Evolutionary conservation across 2,113 vertebrate species (phyloP).

Genomic region (Heptranchias perlo): DNA sequence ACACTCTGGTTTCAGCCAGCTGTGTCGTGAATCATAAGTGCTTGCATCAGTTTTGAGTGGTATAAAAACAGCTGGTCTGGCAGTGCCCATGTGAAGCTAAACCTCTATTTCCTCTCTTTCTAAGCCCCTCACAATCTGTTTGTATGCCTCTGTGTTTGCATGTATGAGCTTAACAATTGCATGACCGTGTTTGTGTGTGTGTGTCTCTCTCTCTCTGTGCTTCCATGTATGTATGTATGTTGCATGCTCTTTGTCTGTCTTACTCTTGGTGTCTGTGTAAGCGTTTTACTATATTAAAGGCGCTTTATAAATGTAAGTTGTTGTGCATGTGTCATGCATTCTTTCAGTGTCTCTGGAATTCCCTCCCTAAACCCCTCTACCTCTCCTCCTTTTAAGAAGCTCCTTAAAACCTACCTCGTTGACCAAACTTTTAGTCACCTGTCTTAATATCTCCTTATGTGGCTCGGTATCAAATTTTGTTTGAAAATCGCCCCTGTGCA

Average conservation of each 20-base stretch:
- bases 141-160: too few species aligned
- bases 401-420: too few species aligned
- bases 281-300: too few species aligned
- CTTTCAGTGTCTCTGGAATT: not conserved
- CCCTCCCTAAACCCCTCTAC: too few species aligned
- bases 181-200: not conserved
- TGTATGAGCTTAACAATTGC: not conserved
- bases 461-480: too few species aligned
- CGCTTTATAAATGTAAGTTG: too few species aligned
- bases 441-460: too few species aligned
- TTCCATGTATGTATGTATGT: too few species aligned
- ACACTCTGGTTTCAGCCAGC: not conserved
- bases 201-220: not conserved
- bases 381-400: too few species aligned
- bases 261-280: not conserved
- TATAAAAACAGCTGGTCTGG: not conserved
- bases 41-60: not conserved
- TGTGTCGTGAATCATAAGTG: not conserved
- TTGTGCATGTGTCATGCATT: not conserved
- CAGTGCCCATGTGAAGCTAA: not conserved
- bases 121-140: not conserved
- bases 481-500: too few species aligned
- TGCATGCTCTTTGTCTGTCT: not conserved
- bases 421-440: too few species aligned
- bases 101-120: not conserved